Base-by-base conservation (phyloP, 2,888 invertebrate species). In the Cryptus armator region DNA sequence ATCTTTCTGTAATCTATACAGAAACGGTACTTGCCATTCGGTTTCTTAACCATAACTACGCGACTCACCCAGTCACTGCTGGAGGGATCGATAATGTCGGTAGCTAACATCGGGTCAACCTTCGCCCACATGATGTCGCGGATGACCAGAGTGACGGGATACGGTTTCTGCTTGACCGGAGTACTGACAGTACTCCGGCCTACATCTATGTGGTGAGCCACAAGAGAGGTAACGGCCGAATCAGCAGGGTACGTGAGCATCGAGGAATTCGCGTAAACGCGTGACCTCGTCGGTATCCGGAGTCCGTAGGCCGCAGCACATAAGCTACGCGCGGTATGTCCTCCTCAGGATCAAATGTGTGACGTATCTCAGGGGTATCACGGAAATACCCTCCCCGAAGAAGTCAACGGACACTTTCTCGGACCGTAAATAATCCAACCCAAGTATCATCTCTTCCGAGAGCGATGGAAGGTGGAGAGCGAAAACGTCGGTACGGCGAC, bases 1-100 rank as follows among this genome's bases (percentile, higher is more conserved):
- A 92, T 66, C 51, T 89, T 88, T 6, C 92, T 72, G 56, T 85
- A 90, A 75, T 92, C 91, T 0, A 91, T 88, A 62, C 91, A 89
- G 32, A 92, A 89, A 4, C 91, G 71, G 67, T 88, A 90, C 6
- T 84, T 87, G 0, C 87, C 89, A 66, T 89, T 85, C 14, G 88
- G 86, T 71, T 91, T 91, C n/a, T 85, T 87, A 2, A 90, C 85
- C 59, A 91, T 86, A 1, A 91, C 83, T 24, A 89, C 86, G 2
- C 90, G 89, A 7, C 89, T 91, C 14, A 88, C 88, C 90, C 90
- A 91, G 3, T 87, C 86, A 43, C 89, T 89, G 2, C 86, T 82
- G 0, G 89, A 90, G 0, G 88, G 89, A 51, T 91, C 91, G 2
- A 93, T 89, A 0, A 92, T 87, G 3, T 87, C 90, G 0, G 86